These are phyloP conservation scores for Hippopotamyrus pictus DNA, from an alignment of 2,797 vertebrate species.

Conservation along the genomic window DNA sequence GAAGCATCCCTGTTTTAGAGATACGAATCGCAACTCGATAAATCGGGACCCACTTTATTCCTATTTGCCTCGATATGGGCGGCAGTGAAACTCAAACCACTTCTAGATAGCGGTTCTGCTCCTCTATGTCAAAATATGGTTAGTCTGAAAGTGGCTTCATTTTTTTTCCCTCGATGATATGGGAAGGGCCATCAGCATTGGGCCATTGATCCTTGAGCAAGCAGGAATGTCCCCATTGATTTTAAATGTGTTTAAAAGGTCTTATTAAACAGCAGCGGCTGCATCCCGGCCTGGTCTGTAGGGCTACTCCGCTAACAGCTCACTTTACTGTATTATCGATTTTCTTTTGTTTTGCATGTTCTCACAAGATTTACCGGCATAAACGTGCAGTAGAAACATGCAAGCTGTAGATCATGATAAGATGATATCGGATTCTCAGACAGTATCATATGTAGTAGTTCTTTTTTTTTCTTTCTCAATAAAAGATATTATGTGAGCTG, in stretches of 20 bases:
- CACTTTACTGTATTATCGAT: conserved; percentile 63
- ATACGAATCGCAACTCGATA: background rate
- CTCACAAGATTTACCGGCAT: conserved; percentile 36
- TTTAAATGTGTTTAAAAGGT: conserved; percentile 39
- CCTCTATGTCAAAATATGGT: background rate
- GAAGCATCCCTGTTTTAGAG: background rate
- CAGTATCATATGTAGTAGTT: conserved; percentile 50
- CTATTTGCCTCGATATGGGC: background rate
- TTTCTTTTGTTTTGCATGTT: conserved; percentile 38
- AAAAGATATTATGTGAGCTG: background rate
- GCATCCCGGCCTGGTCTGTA: conserved; percentile 58
- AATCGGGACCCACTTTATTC: background rate
- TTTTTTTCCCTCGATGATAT: background rate
- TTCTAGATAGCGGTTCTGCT: background rate
- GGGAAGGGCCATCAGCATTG: conserved; percentile 42
- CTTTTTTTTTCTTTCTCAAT: background rate
- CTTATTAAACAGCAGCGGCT: conserved; percentile 68
- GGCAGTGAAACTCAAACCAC: background rate
- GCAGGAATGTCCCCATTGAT: conserved; percentile 64
- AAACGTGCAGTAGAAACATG: conserved; percentile 30
- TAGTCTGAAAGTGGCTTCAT: background rate
- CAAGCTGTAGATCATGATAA: conserved; percentile 52
- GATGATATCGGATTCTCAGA: conserved; percentile 44
- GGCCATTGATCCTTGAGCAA: conserved; percentile 59
- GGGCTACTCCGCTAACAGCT: conserved; percentile 63